These are phyloP conservation scores for Tetrao urogallus DNA, from an alignment of 2,113 vertebrate genomes.

Conservation along the genomic window DNA sequence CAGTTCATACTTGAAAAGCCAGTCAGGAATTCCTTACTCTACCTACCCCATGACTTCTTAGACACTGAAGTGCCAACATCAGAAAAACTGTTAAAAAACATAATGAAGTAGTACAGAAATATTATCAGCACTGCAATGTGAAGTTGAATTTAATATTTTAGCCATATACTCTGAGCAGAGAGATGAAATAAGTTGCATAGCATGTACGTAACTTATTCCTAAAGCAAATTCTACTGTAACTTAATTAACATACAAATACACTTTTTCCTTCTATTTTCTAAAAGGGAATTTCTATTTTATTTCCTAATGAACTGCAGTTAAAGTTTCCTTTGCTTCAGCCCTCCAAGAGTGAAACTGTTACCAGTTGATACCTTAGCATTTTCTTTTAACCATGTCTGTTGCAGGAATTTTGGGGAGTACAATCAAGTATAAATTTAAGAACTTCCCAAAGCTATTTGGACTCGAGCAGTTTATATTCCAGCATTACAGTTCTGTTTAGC, in stretches of 20 bases:
- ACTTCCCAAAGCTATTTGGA: not conserved
- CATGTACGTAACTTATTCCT: slow-evolving; percentile 10
- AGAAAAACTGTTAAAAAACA: not conserved
- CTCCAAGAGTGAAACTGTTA: not conserved
- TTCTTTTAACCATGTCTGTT: not conserved
- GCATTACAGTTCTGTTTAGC: not conserved
- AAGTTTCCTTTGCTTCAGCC: not conserved
- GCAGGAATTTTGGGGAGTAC: not conserved
- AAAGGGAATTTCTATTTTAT: slow-evolving; percentile 17
- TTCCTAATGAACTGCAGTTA: not conserved
- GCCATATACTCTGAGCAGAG: not conserved
- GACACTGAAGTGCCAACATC: not conserved
- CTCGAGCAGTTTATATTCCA: not conserved
- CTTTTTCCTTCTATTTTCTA: slow-evolving; percentile 32
- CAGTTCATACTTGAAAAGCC: not conserved
- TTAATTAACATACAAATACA: slow-evolving; percentile 43
- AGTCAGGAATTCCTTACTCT: not conserved
- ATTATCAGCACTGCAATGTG: slow-evolving; percentile 18
- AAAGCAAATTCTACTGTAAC: slow-evolving; percentile 32
- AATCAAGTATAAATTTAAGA: not conserved
- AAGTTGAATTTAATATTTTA: slow-evolving; percentile 6
- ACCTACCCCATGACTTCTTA: not conserved
- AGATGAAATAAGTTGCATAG: not conserved
- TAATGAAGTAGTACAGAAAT: not conserved
- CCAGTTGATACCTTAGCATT: not conserved